Base-by-base conservation (phyloP, 35 echinoderm and acorn worm genomes). In the Amphiura filiformis region DNA sequence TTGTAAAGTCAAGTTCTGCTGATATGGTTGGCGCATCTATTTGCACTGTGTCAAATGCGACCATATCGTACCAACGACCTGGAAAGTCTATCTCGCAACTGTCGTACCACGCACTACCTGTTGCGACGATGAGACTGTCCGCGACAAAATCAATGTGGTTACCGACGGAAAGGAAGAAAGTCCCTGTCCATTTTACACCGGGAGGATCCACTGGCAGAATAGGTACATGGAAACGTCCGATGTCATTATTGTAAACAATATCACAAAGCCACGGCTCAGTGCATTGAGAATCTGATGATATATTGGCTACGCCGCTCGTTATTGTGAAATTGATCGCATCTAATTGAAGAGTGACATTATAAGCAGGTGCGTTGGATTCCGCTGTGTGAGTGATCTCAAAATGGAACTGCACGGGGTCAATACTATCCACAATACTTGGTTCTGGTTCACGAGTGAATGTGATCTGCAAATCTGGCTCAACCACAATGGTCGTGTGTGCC, bases 131-230 rank as follows among this genome's bases (percentile, higher is more conserved):
- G 0, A 94, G 64, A 80, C 88, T 90, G 42, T 94, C 76, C 13
- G 93, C 93, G 32, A 94, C 84, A 83, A 94, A 94, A 65, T 94
- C 93, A 70, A 94, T 87, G 77, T 94, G 78, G 78, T 94, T 83
- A 3, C 88, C 84, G 1, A 94, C 88, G 14, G 84, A 81, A 17
- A 94, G 70, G 36, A 85, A 82, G 84, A 94, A 94, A 32, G 80
- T 84, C 13, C 93, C 93, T 49, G 40, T 37, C 42, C 90, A 94
- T 13, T 84, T 38, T 5, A 85, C 83, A 35, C 79, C 84, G 17
- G 88, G 35, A 36, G 88, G 88, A 38, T 94, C 80, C 9, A 91
- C 65, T 22, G 93, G 93, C 13, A 94, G 79, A 37, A 82, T 84
- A 1, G 78, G 84, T 23, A 94, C 57, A 82, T 94, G 88, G 80